Base-by-base conservation (phyloP, 2,888 invertebrate species). In the Philaethria dido region DNA sequence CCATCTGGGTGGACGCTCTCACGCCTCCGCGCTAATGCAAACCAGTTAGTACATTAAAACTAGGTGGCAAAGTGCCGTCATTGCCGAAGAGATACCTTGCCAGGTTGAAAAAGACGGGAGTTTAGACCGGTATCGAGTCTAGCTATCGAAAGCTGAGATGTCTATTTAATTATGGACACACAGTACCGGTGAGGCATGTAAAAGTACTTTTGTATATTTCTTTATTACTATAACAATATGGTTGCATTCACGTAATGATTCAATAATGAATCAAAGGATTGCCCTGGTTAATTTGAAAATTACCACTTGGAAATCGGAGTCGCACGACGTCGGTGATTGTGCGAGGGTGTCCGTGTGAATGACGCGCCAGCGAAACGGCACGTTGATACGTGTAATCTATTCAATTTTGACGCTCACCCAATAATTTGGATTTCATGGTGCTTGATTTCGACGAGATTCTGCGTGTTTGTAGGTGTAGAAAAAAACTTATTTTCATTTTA, bases 231-330 rank as follows among this genome's bases (percentile, higher is more conserved):
- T 25, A 50, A 20, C 9, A 64, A 59, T 29, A 0, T 13, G 3
- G n/a, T 13, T 9, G 18, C 45, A 18, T 39, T 59, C 71, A 71
- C 66, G 72, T 77, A 82, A 81, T 81, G 80, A 86, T 83, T 85
- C 80, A 80, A 82, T 83, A 80, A 81, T 80, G 76, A 80, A 79
- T 78, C 75, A 78, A 77, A 82, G 80, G n/a, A n/a, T 79, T 75
- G 79, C 80, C 79, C 79, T 77, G 69, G 72, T 78, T 76, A 77
- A 81, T 81, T 80, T 74, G 75, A 78, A 79, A 80, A 89, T 90
- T 89, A 89, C 83, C 88, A 91, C 90, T n/a, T n/a, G n/a, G 85
- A 89, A 90, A 87, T 86, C 85, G n/a, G n/a, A 85, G 82, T 89
- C 91, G 85, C 91, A 91, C 85, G 89, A 80, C 69, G 78, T 79